Evolutionary conservation across 64 coral and sea anemone genomes (phyloP).

Genomic region (Platygyra sinensis): DNA sequence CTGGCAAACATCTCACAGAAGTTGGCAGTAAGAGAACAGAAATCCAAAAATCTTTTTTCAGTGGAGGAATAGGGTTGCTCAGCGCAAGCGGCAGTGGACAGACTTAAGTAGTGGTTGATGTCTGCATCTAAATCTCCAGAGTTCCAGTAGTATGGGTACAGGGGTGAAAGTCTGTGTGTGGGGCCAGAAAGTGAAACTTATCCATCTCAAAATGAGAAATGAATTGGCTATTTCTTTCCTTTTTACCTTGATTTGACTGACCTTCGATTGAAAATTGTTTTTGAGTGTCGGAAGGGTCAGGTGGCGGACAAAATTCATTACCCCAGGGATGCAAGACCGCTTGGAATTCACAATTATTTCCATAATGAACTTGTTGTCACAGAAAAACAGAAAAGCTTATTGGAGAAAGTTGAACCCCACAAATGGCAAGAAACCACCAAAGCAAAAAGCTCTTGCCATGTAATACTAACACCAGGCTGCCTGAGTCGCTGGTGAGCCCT

Average conservation of each 20-base stretch:
- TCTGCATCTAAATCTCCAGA: too few relatives aligned
- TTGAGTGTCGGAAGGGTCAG: conserved; percentile 31
- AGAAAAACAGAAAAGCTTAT: conserved; percentile 43
- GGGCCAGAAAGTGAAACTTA: conserved; percentile 1
- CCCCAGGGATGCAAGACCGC: conserved; percentile 3
- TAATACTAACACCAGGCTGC: conserved; percentile 30
- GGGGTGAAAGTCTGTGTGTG: background rate
- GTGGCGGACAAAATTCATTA: conserved; percentile 45
- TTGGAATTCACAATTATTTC: conserved; percentile 37
- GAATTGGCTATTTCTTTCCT: conserved; percentile 37
- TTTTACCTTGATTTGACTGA: conserved; percentile 33
- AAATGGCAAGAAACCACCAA: background rate
- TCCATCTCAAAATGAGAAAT: conserved; percentile 62
- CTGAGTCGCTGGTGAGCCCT: background rate
- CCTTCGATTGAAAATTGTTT: conserved; percentile 24
- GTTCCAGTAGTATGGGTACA: background rate
- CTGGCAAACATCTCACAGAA: background rate
- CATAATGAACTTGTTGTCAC: background rate
- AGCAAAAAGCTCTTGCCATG: conserved; percentile 50
- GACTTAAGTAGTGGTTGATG: background rate
- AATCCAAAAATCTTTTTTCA: background rate
- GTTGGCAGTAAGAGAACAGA: background rate
- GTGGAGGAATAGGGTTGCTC: background rate
- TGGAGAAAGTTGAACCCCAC: background rate
- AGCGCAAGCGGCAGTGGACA: background rate